Percentiles rank a stretch among this genome's conserved stretches.
Evolutionary conservation across 2,888 invertebrate species (phyloP).

Genomic region (Acrobasis repandana): DNA sequence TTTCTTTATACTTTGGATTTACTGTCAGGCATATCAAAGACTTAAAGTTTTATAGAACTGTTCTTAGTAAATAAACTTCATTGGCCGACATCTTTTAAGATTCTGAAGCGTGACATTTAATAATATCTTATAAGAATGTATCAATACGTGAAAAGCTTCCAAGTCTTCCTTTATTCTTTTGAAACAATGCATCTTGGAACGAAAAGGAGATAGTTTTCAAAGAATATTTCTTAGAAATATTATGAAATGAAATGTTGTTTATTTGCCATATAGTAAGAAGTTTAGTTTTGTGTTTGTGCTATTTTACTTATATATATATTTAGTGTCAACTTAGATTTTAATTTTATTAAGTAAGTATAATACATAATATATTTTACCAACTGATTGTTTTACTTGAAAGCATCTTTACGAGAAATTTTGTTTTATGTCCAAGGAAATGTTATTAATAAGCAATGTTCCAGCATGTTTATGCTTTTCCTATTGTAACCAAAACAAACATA

Average conservation of each 20-base stretch:
- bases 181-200: slow-evolving; percentile 12
- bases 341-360: no score
- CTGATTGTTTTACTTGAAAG: not conserved
- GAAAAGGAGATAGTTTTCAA: not conserved
- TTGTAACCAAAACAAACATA: slow-evolving; percentile 19
- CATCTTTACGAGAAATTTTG: not conserved
- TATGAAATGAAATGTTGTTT: slow-evolving; percentile 7
- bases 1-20: no score
- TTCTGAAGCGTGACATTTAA: slow-evolving; percentile 1
- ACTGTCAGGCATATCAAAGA: no score
- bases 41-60: not conserved
- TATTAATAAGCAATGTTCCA: not conserved
- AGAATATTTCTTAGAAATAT: slow-evolving; percentile 5
- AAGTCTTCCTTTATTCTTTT: slow-evolving; percentile 14
- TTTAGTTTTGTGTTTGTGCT: not conserved
- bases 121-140: slow-evolving; percentile 1
- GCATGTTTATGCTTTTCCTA: not conserved
- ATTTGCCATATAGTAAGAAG: not conserved
- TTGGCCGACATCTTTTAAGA: not conserved
- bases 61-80: slow-evolving; percentile 4
- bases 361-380: no score
- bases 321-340: no score
- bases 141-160: slow-evolving; percentile 7
- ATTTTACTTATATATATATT: no score
- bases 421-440: not conserved